Base-by-base conservation (phyloP, 2,797 vertebrate genomes). In the Pangasius larnaudii region DNA sequence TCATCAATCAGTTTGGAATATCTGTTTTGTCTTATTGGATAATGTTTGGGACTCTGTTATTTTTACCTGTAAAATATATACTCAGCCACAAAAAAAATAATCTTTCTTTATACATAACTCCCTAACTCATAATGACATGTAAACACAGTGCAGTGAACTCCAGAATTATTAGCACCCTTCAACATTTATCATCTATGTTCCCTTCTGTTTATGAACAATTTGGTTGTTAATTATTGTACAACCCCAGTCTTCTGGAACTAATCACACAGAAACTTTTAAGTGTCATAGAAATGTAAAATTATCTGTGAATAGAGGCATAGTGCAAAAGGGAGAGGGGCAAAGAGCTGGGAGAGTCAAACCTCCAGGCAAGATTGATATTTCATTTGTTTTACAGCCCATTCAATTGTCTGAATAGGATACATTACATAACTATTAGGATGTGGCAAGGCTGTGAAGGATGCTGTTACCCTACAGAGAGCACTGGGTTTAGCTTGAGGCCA, bases 401-500 rank as follows among this genome's bases (percentile, higher is more conserved):
- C 90, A 49, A 89, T 91, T 88, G 87, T 92, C 90, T 93, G 91
- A 82, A 67, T 39, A 88, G 87, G 88, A 87, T 89, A 90, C 89
- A 85, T 90, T 91, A 90, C 90, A 86, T 86, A 77, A 89, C 87
- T 86, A 88, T 92, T 88, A 88, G 88, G 89, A 86, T 89, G 84
- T 82, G 91, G 92, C 93, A 87, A 90, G 78, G 87, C 75, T 83
- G 80, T 87, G 91, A 91, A 61, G 88, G 91, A 91, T 36, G 69
- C 88, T 74, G 87, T 91, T 90, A 89, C 92, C 94, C 95, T 93
- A 92, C 95, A 93, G 95, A 89, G 94, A 58, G 83, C 46, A 11
- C 84, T 51, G 89, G 91, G 93, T 95, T 94, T 94, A 95, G 93
- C 94, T 94, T 90, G 92, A 94, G 95, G 94, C 92, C 86, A 77